Conservation (phyloP, 2,888 invertebrate genomes). For the Geophilus truncorum region DNA sequence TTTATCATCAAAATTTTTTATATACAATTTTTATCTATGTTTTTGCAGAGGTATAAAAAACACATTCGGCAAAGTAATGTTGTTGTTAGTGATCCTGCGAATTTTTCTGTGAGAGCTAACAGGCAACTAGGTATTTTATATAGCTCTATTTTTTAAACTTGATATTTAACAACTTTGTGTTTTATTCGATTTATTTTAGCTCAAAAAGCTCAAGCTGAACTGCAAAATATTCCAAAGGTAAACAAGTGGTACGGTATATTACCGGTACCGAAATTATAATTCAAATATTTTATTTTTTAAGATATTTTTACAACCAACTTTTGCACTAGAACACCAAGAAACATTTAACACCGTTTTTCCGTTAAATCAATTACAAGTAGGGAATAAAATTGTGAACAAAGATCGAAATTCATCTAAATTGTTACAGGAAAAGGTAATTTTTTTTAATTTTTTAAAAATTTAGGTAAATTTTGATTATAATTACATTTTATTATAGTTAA, state of each 20-base stretch:
- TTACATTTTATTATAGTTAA: conserved; percentile 55
- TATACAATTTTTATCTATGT: conserved; percentile 36
- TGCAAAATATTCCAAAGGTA: conserved; percentile 67
- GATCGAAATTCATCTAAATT: conserved; percentile 53
- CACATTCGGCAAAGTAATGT: conserved; percentile 51
- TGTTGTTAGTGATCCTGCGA: conserved; percentile 48
- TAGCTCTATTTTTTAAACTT: not conserved
- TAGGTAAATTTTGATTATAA: not conserved
- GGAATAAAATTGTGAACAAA: conserved; percentile 38
- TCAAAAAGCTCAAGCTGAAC: conserved; percentile 52
- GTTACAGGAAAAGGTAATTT: conserved; percentile 72
- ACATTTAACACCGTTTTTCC: conserved; percentile 83
- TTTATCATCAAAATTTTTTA: not conserved
- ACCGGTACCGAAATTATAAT: not conserved
- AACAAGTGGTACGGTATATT: not conserved
- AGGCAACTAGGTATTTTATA: conserved; percentile 50
- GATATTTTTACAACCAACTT: conserved; percentile 73
- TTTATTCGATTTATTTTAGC: conserved; percentile 42
- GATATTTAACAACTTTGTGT: not conserved
- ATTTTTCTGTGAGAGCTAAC: conserved; percentile 50
- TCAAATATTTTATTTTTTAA: conserved; percentile 38
- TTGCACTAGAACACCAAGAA: conserved; percentile 71
- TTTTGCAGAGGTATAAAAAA: conserved; percentile 53
- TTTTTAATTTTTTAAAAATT: conserved; percentile 13
- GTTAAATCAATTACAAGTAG: conserved; percentile 51